These are phyloP conservation scores for Tortricodes alternella DNA, from an alignment of 2,888 invertebrate genomes.

Conservation along the genomic window DNA sequence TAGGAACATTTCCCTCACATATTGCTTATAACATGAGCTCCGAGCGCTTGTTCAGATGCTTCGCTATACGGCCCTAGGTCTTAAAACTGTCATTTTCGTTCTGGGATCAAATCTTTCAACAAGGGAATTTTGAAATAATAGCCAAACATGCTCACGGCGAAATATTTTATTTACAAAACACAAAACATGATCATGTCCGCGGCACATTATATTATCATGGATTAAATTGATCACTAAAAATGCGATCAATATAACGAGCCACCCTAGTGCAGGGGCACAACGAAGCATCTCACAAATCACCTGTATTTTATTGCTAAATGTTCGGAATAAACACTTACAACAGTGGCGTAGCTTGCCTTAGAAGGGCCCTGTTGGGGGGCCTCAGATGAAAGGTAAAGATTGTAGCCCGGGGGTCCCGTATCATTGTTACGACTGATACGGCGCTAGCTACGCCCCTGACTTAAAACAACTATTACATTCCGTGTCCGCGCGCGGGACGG, in stretches of 20 bases:
- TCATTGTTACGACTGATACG: too few relatives aligned
- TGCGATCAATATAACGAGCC: slow-evolving; percentile 3
- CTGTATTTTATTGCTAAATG: slow-evolving; percentile 21
- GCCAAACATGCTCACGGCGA: slow-evolving; percentile 6
- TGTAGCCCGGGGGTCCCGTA: too few relatives aligned
- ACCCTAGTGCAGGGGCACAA: slow-evolving; percentile 6
- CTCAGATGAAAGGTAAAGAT: too few relatives aligned
- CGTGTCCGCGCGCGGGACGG: slow-evolving; percentile 10
- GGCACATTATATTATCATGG: background rate
- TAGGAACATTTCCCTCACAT: slow-evolving; percentile 31
- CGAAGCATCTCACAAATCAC: slow-evolving; percentile 21
- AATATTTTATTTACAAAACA: slow-evolving; percentile 23
- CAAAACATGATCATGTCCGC: background rate
- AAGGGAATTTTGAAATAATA: slow-evolving; percentile 9
- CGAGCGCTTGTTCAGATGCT: slow-evolving; percentile 10
- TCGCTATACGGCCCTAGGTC: slow-evolving; percentile 1
- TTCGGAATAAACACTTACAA: slow-evolving; percentile 29
- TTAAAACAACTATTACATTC: slow-evolving; percentile 27
- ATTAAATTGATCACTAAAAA: background rate
- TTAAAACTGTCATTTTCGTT: background rate
- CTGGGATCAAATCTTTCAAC: background rate
- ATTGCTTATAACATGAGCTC: background rate
- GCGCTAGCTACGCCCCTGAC: too few relatives aligned
- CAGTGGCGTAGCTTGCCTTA: too few relatives aligned
- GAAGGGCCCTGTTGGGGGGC: too few relatives aligned